phyloP scores from a whole-genome alignment of 1,140 invertebrate genomes.

The Ceratitis capitata region DNA sequence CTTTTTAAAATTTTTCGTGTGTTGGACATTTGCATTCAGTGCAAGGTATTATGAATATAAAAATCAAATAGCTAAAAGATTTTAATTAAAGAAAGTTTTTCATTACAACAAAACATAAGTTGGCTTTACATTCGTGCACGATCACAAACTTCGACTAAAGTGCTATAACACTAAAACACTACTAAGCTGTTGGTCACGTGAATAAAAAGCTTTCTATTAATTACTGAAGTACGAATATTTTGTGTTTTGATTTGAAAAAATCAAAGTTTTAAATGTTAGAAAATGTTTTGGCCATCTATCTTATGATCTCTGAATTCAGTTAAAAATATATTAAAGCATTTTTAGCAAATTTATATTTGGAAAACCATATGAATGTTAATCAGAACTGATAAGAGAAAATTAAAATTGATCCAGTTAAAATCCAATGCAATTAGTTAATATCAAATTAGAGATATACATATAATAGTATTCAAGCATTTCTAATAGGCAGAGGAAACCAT shows the following conservation, averaged over 20 bases:
- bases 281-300: no score
- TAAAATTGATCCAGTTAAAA: no score
- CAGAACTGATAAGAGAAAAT: neutral
- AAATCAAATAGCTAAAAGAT: neutral
- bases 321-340: neutral
- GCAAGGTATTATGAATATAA: neutral
- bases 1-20: slow-evolving; percentile 1
- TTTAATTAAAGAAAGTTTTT: neutral
- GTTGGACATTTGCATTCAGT: neutral
- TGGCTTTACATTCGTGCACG: neutral
- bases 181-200: neutral
- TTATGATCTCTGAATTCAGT: neutral
- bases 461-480: no score
- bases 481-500: neutral
- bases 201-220: neutral
- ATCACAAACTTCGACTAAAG: neutral
- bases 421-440: no score
- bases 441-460: no score
- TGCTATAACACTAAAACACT: no score
- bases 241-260: neutral
- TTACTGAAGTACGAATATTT: neutral
- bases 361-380: slow-evolving; percentile 7
- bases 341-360: neutral
- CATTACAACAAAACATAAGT: neutral
- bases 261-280: neutral